Conservation (phyloP, 2,888 invertebrate genomes). For the Plutella xylostella region DNA sequence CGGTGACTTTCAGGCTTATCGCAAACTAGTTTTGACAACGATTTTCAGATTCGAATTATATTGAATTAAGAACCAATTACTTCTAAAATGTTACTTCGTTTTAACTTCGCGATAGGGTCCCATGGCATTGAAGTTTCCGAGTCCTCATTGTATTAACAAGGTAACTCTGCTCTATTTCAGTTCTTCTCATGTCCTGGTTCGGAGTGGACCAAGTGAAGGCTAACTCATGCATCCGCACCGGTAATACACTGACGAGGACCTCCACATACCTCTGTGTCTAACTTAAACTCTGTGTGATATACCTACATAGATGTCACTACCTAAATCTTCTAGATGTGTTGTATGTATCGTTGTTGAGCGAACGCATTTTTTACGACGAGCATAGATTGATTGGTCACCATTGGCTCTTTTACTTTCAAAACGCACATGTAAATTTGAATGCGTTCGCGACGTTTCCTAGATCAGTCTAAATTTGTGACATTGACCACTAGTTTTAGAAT, state of each 20-base stretch:
- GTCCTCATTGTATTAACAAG: no score
- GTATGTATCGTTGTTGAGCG: slow-evolving; percentile 5
- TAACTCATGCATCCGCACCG: slow-evolving; percentile 64
- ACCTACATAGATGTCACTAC: slow-evolving; percentile 14
- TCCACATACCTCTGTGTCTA: slow-evolving; percentile 22
- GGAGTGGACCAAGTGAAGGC: slow-evolving; percentile 62
- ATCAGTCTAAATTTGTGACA: slow-evolving; percentile 2
- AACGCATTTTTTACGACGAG: no score
- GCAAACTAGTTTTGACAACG: no score
- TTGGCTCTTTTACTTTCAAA: neutral
- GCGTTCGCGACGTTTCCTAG: neutral
- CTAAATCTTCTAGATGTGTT: slow-evolving; percentile 8
- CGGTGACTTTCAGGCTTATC: no score
- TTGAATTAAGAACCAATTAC: no score
- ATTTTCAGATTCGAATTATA: no score
- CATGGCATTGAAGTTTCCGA: no score
- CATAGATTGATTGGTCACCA: neutral
- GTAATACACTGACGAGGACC: slow-evolving; percentile 35
- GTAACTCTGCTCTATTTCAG: slow-evolving; percentile 56
- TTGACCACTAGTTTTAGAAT: neutral
- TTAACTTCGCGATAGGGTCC: no score
- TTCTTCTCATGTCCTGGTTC: slow-evolving; percentile 68
- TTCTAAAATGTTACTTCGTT: no score
- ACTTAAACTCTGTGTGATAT: slow-evolving; percentile 28
- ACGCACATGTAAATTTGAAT: neutral